Conservation (phyloP, 2,113 vertebrate species). For the Cavia aperea region DNA sequence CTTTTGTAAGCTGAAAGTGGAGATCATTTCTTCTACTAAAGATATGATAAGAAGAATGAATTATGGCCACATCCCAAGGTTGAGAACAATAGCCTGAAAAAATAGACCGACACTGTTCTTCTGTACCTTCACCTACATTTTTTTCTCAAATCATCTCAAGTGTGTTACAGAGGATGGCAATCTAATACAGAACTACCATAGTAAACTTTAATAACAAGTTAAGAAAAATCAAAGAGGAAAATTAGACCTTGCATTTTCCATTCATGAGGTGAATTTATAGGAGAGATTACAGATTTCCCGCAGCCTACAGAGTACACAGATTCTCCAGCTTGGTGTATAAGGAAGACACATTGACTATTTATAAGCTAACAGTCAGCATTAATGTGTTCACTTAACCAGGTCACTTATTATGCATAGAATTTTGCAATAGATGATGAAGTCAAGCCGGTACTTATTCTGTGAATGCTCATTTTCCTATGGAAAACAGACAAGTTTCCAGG, state of each 20-base stretch:
- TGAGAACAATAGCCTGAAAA: background rate
- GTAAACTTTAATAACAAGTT: background rate
- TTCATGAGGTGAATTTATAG: background rate
- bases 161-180: background rate
- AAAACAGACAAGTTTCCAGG: background rate
- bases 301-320: background rate
- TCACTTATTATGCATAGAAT: background rate
- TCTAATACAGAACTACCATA: background rate
- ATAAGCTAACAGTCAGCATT: background rate
- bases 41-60: constrained; percentile 12
- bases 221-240: background rate
- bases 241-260: background rate
- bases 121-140: background rate
- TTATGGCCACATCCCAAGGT: background rate
- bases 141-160: background rate
- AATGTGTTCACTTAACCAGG: background rate
- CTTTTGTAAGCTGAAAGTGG: background rate
- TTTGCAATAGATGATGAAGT: background rate
- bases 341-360: background rate
- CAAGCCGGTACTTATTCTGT: background rate
- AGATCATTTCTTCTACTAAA: background rate
- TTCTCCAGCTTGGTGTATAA: background rate
- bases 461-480: background rate
- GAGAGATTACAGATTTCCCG: background rate
- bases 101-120: background rate